These are phyloP conservation scores for Toxonevra muliebris DNA, from an alignment of 2,888 invertebrate species.

Conservation along the genomic window DNA sequence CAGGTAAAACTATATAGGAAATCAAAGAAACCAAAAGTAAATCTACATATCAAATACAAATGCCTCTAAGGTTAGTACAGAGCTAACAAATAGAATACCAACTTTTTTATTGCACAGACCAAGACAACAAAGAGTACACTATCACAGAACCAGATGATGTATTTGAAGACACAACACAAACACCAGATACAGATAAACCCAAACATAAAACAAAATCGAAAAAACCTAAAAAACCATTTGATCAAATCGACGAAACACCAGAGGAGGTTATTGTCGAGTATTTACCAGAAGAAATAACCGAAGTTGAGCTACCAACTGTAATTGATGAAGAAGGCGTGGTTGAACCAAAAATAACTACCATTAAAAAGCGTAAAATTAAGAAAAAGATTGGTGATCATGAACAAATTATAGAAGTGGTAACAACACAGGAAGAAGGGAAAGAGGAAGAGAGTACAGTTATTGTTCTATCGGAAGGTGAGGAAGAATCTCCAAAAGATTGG, in stretches of 20 bases:
- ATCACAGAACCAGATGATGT: slow-evolving; percentile 65
- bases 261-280: slow-evolving; percentile 53
- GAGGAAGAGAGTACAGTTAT: slow-evolving; percentile 53
- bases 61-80: slow-evolving; percentile 11
- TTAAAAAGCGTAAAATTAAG: slow-evolving; percentile 56
- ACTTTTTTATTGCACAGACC: slow-evolving; percentile 38
- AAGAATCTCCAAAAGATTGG: slow-evolving; percentile 35
- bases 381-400: slow-evolving; percentile 52
- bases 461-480: slow-evolving; percentile 41
- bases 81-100: slow-evolving; percentile 24
- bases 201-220: slow-evolving; percentile 54
- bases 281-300: slow-evolving; percentile 52
- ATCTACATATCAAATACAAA: background rate
- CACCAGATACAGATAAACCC: slow-evolving; percentile 52
- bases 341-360: slow-evolving; percentile 46
- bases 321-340: slow-evolving; percentile 43
- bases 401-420: slow-evolving; percentile 52
- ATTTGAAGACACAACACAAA: slow-evolving; percentile 60
- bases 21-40: background rate
- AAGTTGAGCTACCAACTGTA: slow-evolving; percentile 40
- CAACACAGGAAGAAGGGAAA: slow-evolving; percentile 50
- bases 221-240: slow-evolving; percentile 51
- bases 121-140: slow-evolving; percentile 52
- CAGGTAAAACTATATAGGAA: slow-evolving; percentile 12
- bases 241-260: slow-evolving; percentile 55